Evolutionary conservation across 2,888 invertebrate genomes (phyloP).

Genomic region (Plagiodera versicolora): DNA sequence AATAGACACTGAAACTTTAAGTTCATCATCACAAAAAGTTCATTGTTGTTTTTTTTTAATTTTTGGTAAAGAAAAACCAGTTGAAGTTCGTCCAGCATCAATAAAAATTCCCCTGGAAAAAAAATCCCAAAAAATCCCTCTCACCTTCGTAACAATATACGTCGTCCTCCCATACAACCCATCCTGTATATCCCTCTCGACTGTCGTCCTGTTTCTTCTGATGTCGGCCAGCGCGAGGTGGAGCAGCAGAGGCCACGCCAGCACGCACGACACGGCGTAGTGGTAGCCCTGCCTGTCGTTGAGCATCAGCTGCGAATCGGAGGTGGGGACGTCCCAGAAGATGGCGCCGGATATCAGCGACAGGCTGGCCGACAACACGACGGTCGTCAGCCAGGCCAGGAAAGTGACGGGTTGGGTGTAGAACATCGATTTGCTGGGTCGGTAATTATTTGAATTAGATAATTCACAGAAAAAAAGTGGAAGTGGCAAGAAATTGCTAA

Average conservation of each 20-base stretch:
- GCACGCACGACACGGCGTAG: constrained; percentile 77
- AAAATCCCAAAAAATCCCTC: no score
- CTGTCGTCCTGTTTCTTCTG: constrained; percentile 62
- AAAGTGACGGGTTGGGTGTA: constrained; percentile 86
- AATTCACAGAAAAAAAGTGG: background rate
- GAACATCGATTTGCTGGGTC: constrained; percentile 64
- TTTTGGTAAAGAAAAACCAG: no score
- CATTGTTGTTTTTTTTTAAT: no score
- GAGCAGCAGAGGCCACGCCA: constrained; percentile 76
- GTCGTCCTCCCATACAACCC: constrained; percentile 78
- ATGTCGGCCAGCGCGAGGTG: constrained; percentile 63
- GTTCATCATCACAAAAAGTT: no score
- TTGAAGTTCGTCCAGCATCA: no score
- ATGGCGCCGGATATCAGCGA: constrained; percentile 84
- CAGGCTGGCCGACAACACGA: constrained; percentile 78
- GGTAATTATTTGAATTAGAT: background rate
- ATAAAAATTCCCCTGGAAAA: no score
- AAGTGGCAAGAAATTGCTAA: background rate
- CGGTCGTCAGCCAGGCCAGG: constrained; percentile 74
- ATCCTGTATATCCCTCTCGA: constrained; percentile 79
- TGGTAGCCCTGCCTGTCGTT: constrained; percentile 83
- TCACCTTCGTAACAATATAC: constrained; percentile 79
- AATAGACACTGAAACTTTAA: no score
- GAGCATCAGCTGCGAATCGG: constrained; percentile 71
- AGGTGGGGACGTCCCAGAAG: constrained; percentile 85